These are phyloP conservation scores for Brachionus calyciflorus DNA, from an alignment of 1,140 invertebrate species.

Conservation along the genomic window DNA sequence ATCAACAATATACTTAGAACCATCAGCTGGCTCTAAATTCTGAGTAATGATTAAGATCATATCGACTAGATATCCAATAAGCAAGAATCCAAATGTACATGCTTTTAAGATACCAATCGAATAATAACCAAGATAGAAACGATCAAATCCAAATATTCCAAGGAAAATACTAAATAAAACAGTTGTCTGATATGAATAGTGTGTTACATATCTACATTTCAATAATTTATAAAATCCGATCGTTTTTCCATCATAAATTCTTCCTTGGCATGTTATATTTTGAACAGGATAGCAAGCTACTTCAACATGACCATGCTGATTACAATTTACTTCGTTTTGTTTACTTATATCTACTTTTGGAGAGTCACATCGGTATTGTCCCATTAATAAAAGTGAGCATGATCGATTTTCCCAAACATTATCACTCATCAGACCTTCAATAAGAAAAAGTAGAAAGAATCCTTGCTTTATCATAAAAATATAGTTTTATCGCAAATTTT, in stretches of 20 bases:
- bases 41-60: slow-evolving; percentile 90
- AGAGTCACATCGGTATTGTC: background rate
- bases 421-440: too few relatives aligned
- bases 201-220: slow-evolving; percentile 91
- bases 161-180: slow-evolving; percentile 85
- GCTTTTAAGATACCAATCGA: slow-evolving; percentile 83
- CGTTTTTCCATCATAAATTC: slow-evolving; percentile 68
- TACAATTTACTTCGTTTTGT: slow-evolving; percentile 43
- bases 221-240: slow-evolving; percentile 72
- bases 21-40: slow-evolving; percentile 86
- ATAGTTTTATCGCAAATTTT: too few relatives aligned
- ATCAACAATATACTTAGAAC: slow-evolving; percentile 88
- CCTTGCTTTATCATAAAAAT: too few relatives aligned
- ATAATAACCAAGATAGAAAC: slow-evolving; percentile 93
- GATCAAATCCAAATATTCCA: slow-evolving; percentile 93
- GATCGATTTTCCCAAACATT: background rate
- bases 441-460: too few relatives aligned
- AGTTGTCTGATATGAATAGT: slow-evolving; percentile 85
- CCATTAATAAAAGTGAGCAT: slow-evolving; percentile 5
- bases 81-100: slow-evolving; percentile 91
- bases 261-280: slow-evolving; percentile 76
- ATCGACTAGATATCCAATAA: slow-evolving; percentile 87
- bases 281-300: slow-evolving; percentile 78
- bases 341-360: background rate
- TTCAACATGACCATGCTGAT: slow-evolving; percentile 60